Evolutionary conservation across 1,140 invertebrate genomes (phyloP).

Genomic region (Dolichoris vasculosae): DNA sequence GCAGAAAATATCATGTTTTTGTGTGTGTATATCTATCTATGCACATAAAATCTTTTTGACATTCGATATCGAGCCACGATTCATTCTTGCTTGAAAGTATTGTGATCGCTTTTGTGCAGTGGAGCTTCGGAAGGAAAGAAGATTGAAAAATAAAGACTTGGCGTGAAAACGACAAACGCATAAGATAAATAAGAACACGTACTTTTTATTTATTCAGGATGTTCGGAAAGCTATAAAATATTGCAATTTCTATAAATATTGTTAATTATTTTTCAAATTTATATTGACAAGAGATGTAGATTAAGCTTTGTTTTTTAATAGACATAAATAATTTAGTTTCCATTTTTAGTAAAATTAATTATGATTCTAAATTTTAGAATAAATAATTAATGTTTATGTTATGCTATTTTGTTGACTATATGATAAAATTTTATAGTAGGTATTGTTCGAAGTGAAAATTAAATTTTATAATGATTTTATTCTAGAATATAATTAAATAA

Average conservation of each 20-base stretch:
- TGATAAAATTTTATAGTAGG: no score
- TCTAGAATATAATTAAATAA: no score
- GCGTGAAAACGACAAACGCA: slow-evolving; percentile 55
- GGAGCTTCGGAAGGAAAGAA: background rate
- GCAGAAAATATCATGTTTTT: slow-evolving; percentile 4
- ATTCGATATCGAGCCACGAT: slow-evolving; percentile 21
- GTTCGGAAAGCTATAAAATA: background rate
- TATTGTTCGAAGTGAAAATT: no score
- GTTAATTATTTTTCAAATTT: background rate
- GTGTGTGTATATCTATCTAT: background rate
- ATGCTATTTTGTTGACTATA: no score
- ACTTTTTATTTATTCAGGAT: background rate
- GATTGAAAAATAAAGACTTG: slow-evolving; percentile 50
- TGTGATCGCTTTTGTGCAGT: slow-evolving; percentile 19
- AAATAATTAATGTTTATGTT: no score
- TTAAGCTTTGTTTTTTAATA: no score
- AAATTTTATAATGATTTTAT: no score
- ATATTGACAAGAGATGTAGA: no score
- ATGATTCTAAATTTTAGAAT: no score
- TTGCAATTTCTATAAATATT: background rate
- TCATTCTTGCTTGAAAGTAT: background rate
- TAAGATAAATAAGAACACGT: slow-evolving; percentile 19
- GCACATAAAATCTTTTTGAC: background rate
- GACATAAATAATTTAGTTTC: no score
- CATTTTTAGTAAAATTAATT: no score